A percentile compares a stretch with the other conserved stretches of the same genome.
Evolutionary conservation across 2,888 invertebrate species (phyloP).

Genomic region (Troides aeacus): DNA sequence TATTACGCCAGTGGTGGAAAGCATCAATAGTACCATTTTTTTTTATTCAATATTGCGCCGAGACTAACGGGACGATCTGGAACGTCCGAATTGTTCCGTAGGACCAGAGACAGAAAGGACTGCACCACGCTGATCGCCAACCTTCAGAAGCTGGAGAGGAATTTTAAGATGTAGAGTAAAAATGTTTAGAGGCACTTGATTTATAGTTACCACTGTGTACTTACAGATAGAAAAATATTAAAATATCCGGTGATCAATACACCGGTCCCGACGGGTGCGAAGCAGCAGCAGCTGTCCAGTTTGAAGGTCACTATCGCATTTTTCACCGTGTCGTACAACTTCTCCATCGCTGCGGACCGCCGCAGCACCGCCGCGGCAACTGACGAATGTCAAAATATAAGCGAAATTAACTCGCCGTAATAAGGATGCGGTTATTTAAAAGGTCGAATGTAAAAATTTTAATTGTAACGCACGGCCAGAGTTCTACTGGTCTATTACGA

Average conservation of each 20-base stretch:
- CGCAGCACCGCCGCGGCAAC: constrained; percentile 1
- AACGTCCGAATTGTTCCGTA: too few species aligned
- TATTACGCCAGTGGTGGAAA: too few species aligned
- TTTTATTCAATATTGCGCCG: too few species aligned
- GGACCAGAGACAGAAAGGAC: too few species aligned
- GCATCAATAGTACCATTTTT: too few species aligned
- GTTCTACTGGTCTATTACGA: constrained; percentile 32
- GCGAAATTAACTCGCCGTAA: constrained; percentile 45
- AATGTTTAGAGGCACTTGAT: too few species aligned
- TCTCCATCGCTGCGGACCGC: constrained; percentile 42
- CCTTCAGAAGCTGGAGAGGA: too few species aligned
- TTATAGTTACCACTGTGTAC: constrained; percentile 31
- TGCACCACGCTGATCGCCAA: too few species aligned
- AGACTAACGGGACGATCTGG: too few species aligned
- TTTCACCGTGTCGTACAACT: constrained; percentile 47
- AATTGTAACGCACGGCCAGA: constrained; percentile 38
- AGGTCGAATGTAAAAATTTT: constrained; percentile 44
- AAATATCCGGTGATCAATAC: constrained; percentile 53
- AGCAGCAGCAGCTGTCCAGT: constrained; percentile 55
- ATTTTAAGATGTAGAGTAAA: too few species aligned
- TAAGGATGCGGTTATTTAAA: constrained; percentile 62
- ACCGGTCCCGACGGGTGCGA: constrained; percentile 55
- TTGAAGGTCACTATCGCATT: constrained; percentile 49
- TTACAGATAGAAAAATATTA: constrained; percentile 54
- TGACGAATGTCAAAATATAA: constrained; percentile 38